A percentile compares a stretch with the other conserved stretches of the same genome.
These are phyloP conservation scores for Phallusia fumigata DNA, from an alignment of 23 tunicate genomes.

Conservation along the genomic window DNA sequence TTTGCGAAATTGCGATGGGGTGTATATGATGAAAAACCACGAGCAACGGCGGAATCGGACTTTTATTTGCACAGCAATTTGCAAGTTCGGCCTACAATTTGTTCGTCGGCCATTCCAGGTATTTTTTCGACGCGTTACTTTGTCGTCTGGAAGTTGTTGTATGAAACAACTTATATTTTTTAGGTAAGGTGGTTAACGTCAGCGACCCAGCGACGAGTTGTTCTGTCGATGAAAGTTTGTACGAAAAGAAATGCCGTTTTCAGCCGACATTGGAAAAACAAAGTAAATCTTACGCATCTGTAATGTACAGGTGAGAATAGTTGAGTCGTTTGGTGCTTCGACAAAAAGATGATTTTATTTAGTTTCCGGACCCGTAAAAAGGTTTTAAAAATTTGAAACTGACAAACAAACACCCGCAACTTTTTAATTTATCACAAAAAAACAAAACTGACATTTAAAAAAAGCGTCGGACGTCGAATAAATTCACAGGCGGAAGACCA, in stretches of 20 bases:
- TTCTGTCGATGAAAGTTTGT: conserved; percentile 21
- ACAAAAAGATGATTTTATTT: too few relatives aligned
- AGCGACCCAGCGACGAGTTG: background rate
- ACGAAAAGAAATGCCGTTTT: conserved; percentile 27
- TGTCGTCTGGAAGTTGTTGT: too few relatives aligned
- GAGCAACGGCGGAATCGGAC: conserved; percentile 18
- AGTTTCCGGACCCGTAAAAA: too few relatives aligned
- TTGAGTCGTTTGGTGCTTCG: background rate
- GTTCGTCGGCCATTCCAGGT: conserved; percentile 78
- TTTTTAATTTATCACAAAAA: too few relatives aligned
- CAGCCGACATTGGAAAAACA: conserved; percentile 29
- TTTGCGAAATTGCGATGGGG: conserved; percentile 98
- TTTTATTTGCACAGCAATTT: conserved; percentile 64
- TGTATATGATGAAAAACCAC: conserved; percentile 74
- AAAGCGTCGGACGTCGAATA: too few relatives aligned
- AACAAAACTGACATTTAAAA: too few relatives aligned
- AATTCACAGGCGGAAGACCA: too few relatives aligned
- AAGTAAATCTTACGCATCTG: conserved; percentile 24
- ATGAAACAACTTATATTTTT: background rate
- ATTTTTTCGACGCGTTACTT: too few relatives aligned
- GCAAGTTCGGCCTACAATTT: conserved; percentile 50
- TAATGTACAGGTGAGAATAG: conserved; percentile 41
- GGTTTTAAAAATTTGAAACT: too few relatives aligned
- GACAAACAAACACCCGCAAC: too few relatives aligned
- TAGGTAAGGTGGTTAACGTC: background rate